Percentiles rank a stretch among this genome's conserved stretches.
Evolutionary conservation across 2,113 vertebrate genomes (phyloP).

Genomic region (Damaliscus lunatus): DNA sequence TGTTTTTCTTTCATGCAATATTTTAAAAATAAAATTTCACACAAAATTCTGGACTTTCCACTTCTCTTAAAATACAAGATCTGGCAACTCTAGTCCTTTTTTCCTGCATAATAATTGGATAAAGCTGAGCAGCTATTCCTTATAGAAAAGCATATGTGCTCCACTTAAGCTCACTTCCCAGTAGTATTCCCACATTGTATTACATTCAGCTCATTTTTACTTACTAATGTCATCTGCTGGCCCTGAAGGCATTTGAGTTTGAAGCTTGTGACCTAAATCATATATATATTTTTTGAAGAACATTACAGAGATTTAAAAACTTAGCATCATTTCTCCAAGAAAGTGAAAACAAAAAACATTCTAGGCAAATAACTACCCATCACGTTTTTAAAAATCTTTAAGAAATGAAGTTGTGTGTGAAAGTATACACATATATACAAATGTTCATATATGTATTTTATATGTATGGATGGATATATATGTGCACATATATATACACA

Average conservation of each 20-base stretch:
- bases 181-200: not conserved
- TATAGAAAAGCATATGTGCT: not conserved
- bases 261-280: not conserved
- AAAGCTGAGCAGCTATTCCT: not conserved
- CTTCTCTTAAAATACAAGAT: conserved; percentile 28
- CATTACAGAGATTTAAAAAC: conserved; percentile 23
- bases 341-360: not conserved
- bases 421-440: not conserved
- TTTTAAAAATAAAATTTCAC: conserved; percentile 26
- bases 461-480: not conserved
- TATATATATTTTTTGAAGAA: not conserved
- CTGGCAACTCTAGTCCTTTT: not conserved
- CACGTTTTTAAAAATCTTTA: not conserved
- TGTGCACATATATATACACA: not conserved
- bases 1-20: not conserved
- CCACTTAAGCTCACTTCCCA: not conserved
- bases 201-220: not conserved
- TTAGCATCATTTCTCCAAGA: not conserved
- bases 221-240: not conserved
- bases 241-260: not conserved
- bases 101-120: not conserved
- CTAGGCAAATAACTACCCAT: not conserved
- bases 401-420: not conserved
- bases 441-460: not conserved
- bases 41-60: not conserved